A percentile compares a stretch with the other conserved stretches of the same genome.
Evolutionary conservation across 2,113 vertebrate genomes (phyloP).

Genomic region (Xenopus tropicalis): DNA sequence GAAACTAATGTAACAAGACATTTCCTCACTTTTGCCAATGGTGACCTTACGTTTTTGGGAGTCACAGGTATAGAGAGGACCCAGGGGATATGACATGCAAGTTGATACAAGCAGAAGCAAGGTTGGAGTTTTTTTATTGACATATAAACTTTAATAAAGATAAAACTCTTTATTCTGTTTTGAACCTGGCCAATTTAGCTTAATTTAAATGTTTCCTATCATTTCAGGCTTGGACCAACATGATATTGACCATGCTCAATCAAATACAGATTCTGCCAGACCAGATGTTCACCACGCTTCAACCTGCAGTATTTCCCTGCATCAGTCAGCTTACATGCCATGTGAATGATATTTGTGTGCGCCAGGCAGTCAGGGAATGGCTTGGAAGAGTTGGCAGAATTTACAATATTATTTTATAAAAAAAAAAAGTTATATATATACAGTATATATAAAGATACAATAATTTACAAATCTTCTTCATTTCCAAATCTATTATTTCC

Average conservation of each 20-base stretch:
- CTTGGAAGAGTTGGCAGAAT: constrained; percentile 87
- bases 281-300: constrained; percentile 82
- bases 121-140: no score
- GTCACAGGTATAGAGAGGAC: no score
- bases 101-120: no score
- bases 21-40: no score
- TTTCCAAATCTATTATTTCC: constrained; percentile 23
- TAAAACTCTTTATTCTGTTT: no score
- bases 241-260: constrained; percentile 91
- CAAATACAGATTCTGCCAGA: constrained; percentile 89
- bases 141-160: no score
- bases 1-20: no score
- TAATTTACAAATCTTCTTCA: constrained; percentile 23
- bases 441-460: background rate
- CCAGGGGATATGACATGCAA: no score
- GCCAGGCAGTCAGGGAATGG: constrained; percentile 92
- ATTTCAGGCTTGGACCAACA: constrained; percentile 92
- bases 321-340: constrained; percentile 95
- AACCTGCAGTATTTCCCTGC: constrained; percentile 89
- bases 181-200: no score
- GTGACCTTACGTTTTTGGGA: no score
- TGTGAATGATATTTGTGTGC: constrained; percentile 83
- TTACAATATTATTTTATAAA: constrained; percentile 83
- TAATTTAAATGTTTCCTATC: no score
- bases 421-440: constrained; percentile 9